Evolutionary conservation across 1,140 invertebrate species (phyloP), one percentile per base, ranked within the genome.

Genomic region (Rhysida immarginata): DNA sequence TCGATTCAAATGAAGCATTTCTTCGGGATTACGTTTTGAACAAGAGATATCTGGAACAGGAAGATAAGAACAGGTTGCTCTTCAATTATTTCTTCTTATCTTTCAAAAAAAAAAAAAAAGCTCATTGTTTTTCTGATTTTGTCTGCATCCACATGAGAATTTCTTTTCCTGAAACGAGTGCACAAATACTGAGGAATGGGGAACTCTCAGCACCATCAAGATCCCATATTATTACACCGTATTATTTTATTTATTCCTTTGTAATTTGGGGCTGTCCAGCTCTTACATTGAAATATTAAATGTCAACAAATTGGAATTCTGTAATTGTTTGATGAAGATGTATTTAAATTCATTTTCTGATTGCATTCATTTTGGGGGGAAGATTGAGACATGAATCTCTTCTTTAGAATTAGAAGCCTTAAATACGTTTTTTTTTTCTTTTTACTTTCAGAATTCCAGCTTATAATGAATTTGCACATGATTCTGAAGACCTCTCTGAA

Each of bases 21-120:
- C 71, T 98, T 1, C 78, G 85, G 48, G 92, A 97, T 74, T 97
- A 89, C 66, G 81, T 98, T 64, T 71, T 96, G 16, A 89, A 96
- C 66, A 89, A 92, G 69, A 81, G 77, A 69, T 86, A 81, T 60
- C 57, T 73, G 2, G 65, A 64, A 43, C 61, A 67, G 44, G 62
- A 64, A 50, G 61, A 42, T 14, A 57, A 52, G 1, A n/a, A 44
- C 13, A 44, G 42, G 53, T 54, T 8, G 16, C 8, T 8, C 5
- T 35, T 16, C 5, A 16, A 8, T 35, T 5, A 35, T 8, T 8
- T 35, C 5, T 35, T 35, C 5, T 35, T 35, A 16, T 5, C 5
- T 35, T 35, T 5, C 5, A 35, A 8, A 35, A 35, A 8, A 35
- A 35, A 35, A 35, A 35, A 8, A 35, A 5, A 8, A 8, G 5